Evolutionary conservation across 2,113 vertebrate genomes (phyloP).

Genomic region (Thymallus thymallus): DNA sequence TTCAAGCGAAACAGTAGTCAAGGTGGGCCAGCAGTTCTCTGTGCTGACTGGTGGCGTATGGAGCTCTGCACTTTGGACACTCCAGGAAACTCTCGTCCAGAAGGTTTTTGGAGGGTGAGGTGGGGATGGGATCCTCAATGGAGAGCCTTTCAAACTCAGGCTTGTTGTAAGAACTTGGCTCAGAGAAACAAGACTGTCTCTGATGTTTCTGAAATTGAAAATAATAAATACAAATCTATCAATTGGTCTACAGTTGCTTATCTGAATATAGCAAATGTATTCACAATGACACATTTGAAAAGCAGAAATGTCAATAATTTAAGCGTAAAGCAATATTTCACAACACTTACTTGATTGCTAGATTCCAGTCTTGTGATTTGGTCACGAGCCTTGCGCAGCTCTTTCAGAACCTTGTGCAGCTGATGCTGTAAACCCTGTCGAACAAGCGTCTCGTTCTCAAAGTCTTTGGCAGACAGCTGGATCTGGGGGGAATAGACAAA

Average conservation of each 20-base stretch:
- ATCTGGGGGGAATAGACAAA: slow-evolving; percentile 53
- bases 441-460: slow-evolving; percentile 79
- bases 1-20: slow-evolving; percentile 84
- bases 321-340: not conserved
- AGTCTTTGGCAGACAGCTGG: slow-evolving; percentile 74
- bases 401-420: slow-evolving; percentile 73
- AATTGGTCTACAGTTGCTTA: not conserved
- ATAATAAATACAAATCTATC: not conserved
- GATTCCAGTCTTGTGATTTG: slow-evolving; percentile 74
- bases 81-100: slow-evolving; percentile 92
- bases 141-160: slow-evolving; percentile 72
- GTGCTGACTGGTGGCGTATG: slow-evolving; percentile 87
- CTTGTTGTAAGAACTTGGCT: slow-evolving; percentile 66
- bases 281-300: not conserved
- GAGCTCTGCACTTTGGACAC: slow-evolving; percentile 84
- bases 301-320: not conserved
- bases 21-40: slow-evolving; percentile 89
- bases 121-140: slow-evolving; percentile 41
- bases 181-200: slow-evolving; percentile 55
- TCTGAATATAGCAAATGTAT: not conserved
- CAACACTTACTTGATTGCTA: slow-evolving; percentile 62
- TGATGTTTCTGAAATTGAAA: slow-evolving; percentile 71
- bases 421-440: slow-evolving; percentile 77
- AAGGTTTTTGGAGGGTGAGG: slow-evolving; percentile 71
- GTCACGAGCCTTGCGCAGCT: slow-evolving; percentile 71